These are phyloP conservation scores for Chiloscyllium plagiosum DNA, from an alignment of 2,113 vertebrate genomes.

Conservation along the genomic window DNA sequence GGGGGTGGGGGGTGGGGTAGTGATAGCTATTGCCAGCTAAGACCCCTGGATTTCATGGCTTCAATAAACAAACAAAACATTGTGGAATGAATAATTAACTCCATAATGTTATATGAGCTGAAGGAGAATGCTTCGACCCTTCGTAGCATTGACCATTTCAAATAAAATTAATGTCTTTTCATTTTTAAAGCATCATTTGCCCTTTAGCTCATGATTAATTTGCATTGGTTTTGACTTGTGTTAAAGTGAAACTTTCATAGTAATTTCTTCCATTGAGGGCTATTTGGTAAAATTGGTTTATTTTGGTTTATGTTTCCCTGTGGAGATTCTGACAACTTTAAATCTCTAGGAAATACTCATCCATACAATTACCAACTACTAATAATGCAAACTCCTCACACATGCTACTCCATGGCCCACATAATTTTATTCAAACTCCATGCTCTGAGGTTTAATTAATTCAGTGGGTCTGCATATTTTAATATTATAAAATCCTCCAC, in stretches of 20 bases:
- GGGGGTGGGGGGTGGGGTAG: too few species aligned
- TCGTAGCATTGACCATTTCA: not conserved
- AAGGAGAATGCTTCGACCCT: not conserved
- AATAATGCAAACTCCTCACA: slow-evolving; percentile 6
- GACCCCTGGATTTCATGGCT: too few species aligned
- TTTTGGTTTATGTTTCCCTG: not conserved
- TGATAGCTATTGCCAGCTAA: too few species aligned
- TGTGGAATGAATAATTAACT: too few species aligned
- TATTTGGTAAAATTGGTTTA: not conserved
- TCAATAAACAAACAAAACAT: too few species aligned
- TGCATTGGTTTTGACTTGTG: not conserved
- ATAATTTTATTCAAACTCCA: not conserved
- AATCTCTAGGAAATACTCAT: not conserved
- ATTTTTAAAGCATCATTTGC: not conserved
- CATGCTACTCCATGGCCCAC: not conserved
- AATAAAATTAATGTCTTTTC: too few species aligned
- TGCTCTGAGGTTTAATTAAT: slow-evolving; percentile 24
- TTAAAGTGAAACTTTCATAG: not conserved
- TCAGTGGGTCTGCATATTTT: not conserved
- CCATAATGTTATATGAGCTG: not conserved
- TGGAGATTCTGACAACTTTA: not conserved
- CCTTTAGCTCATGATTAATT: not conserved
- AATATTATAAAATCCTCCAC: slow-evolving; percentile 23
- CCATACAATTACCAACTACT: not conserved
- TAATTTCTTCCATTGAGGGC: not conserved